Evolutionary conservation across 2,888 invertebrate species (phyloP).

Genomic region (Nomada fucata): DNA sequence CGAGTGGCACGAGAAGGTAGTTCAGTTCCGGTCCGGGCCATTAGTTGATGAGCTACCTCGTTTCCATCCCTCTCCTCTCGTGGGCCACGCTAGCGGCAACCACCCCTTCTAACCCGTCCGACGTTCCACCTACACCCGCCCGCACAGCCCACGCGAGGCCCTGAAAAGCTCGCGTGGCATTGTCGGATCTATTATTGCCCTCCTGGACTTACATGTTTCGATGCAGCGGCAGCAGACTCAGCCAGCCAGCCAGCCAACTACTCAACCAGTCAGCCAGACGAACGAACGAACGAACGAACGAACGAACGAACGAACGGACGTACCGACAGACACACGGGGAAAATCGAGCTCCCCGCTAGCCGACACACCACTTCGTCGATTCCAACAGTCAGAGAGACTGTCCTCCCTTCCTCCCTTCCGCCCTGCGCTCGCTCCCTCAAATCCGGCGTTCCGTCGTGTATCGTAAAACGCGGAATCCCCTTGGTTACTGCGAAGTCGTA

Average conservation of each 20-base stretch:
- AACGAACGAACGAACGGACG: constrained; percentile 54
- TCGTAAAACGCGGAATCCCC: constrained; percentile 46
- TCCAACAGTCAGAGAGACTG: constrained; percentile 40
- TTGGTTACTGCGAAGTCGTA: constrained; percentile 37
- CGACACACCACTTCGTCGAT: constrained; percentile 53
- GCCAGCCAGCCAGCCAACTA: constrained; percentile 55
- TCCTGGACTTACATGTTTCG: constrained; percentile 80
- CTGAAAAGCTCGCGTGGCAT: constrained; percentile 81
- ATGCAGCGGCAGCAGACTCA: constrained; percentile 69
- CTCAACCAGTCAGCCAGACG: constrained; percentile 60
- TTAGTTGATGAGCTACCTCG: constrained; percentile 84
- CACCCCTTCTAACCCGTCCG: constrained; percentile 58
- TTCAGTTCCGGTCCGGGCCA: constrained; percentile 83
- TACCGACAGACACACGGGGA: constrained; percentile 59
- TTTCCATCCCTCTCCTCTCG: constrained; percentile 70
- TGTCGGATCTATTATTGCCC: constrained; percentile 82
- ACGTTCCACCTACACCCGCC: constrained; percentile 37
- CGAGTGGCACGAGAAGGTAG: constrained; percentile 74
- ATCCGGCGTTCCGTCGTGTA: constrained; percentile 32
- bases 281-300: constrained; percentile 58
- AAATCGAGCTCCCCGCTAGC: constrained; percentile 56
- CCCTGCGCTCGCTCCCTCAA: constrained; percentile 20
- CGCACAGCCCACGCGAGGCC: constrained; percentile 58
- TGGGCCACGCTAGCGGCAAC: constrained; percentile 52
- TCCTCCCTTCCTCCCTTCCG: constrained; percentile 11